phyloP scores from a whole-genome alignment of 2,888 invertebrate genomes.

The Thera obeliscata region DNA sequence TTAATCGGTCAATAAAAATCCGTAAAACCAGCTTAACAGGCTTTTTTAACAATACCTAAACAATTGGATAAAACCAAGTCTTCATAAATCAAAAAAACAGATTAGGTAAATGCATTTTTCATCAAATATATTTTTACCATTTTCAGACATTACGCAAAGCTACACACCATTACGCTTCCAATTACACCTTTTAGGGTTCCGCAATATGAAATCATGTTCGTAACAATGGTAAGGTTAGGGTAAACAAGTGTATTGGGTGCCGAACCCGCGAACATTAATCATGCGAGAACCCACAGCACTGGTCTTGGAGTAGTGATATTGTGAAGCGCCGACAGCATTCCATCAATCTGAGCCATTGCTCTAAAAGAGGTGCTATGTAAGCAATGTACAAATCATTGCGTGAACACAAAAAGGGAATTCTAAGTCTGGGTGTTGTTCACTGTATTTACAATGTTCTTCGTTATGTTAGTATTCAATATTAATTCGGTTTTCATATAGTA shows the following conservation, averaged over 20 bases:
- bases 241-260: conserved; percentile 40
- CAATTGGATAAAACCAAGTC: not conserved
- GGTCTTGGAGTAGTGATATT: conserved; percentile 38
- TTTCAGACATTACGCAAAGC: conserved; percentile 3
- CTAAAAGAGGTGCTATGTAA: not conserved
- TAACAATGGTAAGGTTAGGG: conserved; percentile 26
- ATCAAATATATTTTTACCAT: not conserved
- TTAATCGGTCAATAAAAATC: too few species aligned
- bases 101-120: not conserved
- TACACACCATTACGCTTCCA: conserved; percentile 25
- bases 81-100: not conserved
- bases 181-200: conserved; percentile 26
- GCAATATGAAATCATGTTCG: conserved; percentile 20
- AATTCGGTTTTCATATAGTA: too few species aligned
- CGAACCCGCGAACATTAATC: conserved; percentile 55
- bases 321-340: not conserved
- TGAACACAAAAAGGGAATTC: too few species aligned
- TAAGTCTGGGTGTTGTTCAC: too few species aligned
- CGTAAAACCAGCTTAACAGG: too few species aligned
- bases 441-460: too few species aligned
- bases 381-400: not conserved
- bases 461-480: too few species aligned
- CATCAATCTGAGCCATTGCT: not conserved
- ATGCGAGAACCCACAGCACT: conserved; percentile 53
- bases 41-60: too few species aligned